These are phyloP conservation scores for Muschampia plurimacula DNA, from an alignment of 2,888 invertebrate species.

Conservation along the genomic window DNA sequence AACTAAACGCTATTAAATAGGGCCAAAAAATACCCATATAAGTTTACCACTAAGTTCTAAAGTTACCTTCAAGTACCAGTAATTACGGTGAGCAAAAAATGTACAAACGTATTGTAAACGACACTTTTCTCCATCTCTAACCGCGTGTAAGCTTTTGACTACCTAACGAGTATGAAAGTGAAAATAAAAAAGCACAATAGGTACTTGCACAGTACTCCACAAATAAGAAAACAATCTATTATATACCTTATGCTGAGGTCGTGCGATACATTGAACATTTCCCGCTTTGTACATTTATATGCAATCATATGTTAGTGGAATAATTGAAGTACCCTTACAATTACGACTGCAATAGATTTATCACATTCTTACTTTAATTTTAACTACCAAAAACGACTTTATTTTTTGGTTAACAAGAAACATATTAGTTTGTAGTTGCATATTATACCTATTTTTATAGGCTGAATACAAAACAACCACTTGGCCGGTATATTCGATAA, in stretches of 20 bases:
- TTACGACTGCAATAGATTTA: not conserved
- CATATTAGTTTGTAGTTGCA: not conserved
- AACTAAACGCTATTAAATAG: conserved; percentile 3
- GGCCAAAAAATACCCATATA: conserved; percentile 32
- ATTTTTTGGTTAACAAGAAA: not conserved
- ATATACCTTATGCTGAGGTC: not conserved
- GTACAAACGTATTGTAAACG: conserved; percentile 36
- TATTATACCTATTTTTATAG: not conserved
- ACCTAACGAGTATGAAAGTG: conserved; percentile 44
- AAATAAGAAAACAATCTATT: not conserved
- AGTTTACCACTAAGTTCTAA: conserved; percentile 32
- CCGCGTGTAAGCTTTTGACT: conserved; percentile 45
- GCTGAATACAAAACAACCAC: conserved; percentile 40
- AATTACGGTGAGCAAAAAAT: conserved; percentile 38
- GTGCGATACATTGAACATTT: not conserved
- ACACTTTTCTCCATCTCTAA: conserved; percentile 49
- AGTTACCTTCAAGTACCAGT: conserved; percentile 40
- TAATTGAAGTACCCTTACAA: conserved; percentile 41
- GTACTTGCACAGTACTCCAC: not conserved
- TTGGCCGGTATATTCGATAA: conserved; percentile 47
- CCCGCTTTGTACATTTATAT: not conserved
- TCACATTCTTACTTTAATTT: not conserved
- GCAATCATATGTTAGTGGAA: conserved; percentile 30
- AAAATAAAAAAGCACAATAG: conserved; percentile 8
- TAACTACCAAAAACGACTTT: not conserved